Base-by-base conservation (phyloP, 2,888 invertebrate species). In the Panzeria rudis region DNA sequence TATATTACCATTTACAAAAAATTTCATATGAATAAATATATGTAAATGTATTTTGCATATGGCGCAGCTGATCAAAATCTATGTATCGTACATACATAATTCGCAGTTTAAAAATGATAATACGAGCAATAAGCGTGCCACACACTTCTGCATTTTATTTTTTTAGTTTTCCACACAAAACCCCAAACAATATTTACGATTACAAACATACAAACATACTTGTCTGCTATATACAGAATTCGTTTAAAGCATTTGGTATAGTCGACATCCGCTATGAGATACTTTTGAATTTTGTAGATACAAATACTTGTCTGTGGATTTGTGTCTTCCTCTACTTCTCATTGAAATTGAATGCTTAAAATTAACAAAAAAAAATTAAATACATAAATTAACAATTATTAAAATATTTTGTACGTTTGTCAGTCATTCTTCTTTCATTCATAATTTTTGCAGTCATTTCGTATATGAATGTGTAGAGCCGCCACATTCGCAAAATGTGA, bases 11-110 rank as follows among this genome's bases (percentile, higher is more conserved):
- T 32, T 32, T 32, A 23, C 62, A 8, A 50, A 50, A 35, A 38
- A n/a, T 69, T 54, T 50, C 66, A 38, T 13, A 29, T 29, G 29
- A 29, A 29, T n/a, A n/a, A 29, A 29, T 11, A 44, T 44, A 44
- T n/a, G 44, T 5, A 29, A 29, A 23, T 29, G n/a, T 9, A 41
- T 54, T 11, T 41, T 32, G 29, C 62, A 54, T 56, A 77, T 72
- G 59, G 66, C 72, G 72, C 83, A 66, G 77, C 72, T 72, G 76
- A 76, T 82, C 64, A 50, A 71, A 35, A 82, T 71, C 82, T 71
- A 71, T 64, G 71, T 62, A 71, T 52, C 8, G 15, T 47, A 47
- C n/a, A 69, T 2, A 71, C 71, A 71, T 79, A 44, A 79, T 38
- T 71, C 64, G 64, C 64, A 56, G n/a, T 77, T 79, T 54, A 47